A percentile compares a stretch with the other conserved stretches of the same genome.
Evolutionary conservation across 2,113 vertebrate species (phyloP).

Genomic region (Nycticebus coucang): DNA sequence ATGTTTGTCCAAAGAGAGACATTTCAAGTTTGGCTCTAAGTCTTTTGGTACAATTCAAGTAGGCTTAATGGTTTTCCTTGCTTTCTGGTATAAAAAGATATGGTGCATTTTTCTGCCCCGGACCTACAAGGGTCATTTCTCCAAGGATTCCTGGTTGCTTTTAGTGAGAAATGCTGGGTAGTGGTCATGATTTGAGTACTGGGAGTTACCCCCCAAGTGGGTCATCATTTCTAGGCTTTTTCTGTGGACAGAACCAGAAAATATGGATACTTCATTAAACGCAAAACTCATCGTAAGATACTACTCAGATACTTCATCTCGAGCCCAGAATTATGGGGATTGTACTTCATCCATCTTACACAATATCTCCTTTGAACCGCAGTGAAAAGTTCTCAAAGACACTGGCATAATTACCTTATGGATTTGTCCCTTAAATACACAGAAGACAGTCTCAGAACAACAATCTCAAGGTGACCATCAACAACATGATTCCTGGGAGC

Average conservation of each 20-base stretch:
- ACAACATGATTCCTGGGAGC: accelerated
- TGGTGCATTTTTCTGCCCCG: neutral
- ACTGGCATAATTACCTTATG: neutral
- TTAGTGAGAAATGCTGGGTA: neutral
- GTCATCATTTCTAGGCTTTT: neutral
- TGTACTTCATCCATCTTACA: neutral
- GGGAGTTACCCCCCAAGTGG: too few species aligned
- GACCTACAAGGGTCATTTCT: neutral
- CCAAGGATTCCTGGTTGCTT: neutral
- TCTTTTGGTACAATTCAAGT: neutral
- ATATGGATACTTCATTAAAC: neutral
- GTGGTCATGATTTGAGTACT: neutral
- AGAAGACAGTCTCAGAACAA: neutral
- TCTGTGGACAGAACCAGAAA: neutral
- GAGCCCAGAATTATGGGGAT: neutral
- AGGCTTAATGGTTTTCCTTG: too few species aligned
- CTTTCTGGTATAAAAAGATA: neutral
- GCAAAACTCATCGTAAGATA: neutral
- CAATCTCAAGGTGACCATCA: accelerated
- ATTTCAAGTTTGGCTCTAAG: neutral
- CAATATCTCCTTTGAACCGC: neutral
- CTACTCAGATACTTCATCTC: neutral
- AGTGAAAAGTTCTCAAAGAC: neutral
- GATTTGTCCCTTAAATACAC: neutral
- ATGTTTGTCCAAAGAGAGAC: neutral